A percentile compares a stretch with the other conserved stretches of the same genome.
Evolutionary conservation across 2,888 invertebrate species (phyloP).

Genomic region (Timandra comae): DNA sequence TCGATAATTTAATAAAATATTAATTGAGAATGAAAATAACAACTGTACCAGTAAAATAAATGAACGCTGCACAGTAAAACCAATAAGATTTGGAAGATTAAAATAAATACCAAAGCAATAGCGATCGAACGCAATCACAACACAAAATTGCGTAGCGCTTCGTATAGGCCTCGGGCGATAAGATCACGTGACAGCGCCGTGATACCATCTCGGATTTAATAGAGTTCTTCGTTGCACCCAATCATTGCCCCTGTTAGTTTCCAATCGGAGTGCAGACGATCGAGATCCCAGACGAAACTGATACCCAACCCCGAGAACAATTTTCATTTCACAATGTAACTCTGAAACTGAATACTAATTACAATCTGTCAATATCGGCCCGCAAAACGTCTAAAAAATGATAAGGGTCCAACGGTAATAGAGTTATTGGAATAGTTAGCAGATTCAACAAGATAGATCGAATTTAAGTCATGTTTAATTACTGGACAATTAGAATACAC

Average conservation of each 20-base stretch:
- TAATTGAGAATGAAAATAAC: too few relatives aligned
- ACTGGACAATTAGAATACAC: too few relatives aligned
- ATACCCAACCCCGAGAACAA: background rate
- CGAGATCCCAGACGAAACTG: constrained; percentile 7
- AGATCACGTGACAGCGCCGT: constrained; percentile 56
- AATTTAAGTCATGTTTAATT: too few relatives aligned
- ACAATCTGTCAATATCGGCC: constrained; percentile 7
- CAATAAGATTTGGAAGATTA: too few relatives aligned
- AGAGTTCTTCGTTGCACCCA: constrained; percentile 62
- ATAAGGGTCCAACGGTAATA: constrained; percentile 8
- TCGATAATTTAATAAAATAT: too few relatives aligned
- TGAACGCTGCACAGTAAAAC: too few relatives aligned
- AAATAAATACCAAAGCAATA: constrained; percentile 25
- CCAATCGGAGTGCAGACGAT: constrained; percentile 31
- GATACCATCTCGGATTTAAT: constrained; percentile 63
- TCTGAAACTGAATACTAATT: constrained; percentile 4
- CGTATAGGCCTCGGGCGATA: constrained; percentile 47
- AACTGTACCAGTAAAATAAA: too few relatives aligned
- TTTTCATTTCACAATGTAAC: background rate
- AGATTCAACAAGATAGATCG: too few relatives aligned
- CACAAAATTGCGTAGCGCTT: constrained; percentile 31
- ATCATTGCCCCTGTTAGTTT: constrained; percentile 45
- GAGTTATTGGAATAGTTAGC: too few relatives aligned
- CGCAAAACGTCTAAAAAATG: constrained; percentile 8
- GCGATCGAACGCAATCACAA: constrained; percentile 24